Evolutionary conservation across 2,888 invertebrate genomes (phyloP).

Genomic region (Ypsolopha sequella): DNA sequence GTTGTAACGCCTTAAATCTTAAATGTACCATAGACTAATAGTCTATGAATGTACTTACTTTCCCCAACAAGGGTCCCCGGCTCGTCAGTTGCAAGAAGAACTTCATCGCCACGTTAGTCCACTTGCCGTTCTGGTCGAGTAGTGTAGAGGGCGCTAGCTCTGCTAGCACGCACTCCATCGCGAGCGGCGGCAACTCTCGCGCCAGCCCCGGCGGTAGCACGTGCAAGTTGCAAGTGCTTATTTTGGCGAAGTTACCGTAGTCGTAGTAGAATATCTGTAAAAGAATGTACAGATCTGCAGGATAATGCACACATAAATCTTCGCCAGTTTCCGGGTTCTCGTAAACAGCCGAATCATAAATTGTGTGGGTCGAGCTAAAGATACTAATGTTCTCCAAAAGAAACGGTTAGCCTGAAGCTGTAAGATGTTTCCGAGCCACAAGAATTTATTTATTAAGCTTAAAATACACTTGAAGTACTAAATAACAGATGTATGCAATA

Average conservation of each 20-base stretch:
- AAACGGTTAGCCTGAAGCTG: no score
- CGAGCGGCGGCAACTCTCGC: slow-evolving; percentile 64
- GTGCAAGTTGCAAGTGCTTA: slow-evolving; percentile 55
- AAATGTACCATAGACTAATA: no score
- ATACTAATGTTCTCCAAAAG: no score
- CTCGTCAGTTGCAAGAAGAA: slow-evolving; percentile 47
- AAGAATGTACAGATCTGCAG: neutral
- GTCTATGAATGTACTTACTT: slow-evolving; percentile 30
- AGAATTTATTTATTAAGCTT: no score
- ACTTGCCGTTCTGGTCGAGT: slow-evolving; percentile 69
- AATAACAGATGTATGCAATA: no score
- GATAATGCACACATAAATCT: no score
- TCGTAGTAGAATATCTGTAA: slow-evolving; percentile 82
- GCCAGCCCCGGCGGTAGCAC: slow-evolving; percentile 31
- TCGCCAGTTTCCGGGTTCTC: no score
- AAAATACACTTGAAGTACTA: no score
- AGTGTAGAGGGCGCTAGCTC: slow-evolving; percentile 77
- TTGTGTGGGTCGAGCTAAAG: no score
- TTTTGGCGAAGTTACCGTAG: slow-evolving; percentile 74
- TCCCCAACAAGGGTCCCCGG: slow-evolving; percentile 45
- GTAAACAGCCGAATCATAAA: no score
- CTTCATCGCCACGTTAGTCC: slow-evolving; percentile 69
- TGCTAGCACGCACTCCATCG: slow-evolving; percentile 79
- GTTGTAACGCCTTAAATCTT: no score
- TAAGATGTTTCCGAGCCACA: no score